Conservation (phyloP, 2,888 invertebrate species). For the Lasioglossum calceatum region DNA sequence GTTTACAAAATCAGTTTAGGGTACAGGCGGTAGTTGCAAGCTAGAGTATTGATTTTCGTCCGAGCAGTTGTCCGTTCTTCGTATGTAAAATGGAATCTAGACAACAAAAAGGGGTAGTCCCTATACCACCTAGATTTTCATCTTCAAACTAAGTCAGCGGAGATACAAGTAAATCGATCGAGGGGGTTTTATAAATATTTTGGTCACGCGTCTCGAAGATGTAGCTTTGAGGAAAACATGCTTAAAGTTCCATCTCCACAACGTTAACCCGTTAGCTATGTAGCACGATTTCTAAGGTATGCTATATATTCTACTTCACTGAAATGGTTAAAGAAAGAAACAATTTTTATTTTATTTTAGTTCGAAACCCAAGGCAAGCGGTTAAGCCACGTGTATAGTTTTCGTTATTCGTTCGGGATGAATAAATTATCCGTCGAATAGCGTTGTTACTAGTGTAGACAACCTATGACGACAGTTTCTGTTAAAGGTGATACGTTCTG, state of each 20-base stretch:
- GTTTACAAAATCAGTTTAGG: background rate
- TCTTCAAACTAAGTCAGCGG: background rate
- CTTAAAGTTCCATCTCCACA: background rate
- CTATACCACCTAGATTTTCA: background rate
- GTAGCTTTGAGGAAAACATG: background rate
- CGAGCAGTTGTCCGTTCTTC: background rate
- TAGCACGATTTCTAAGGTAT: background rate
- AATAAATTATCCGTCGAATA: background rate
- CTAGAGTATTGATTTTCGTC: background rate
- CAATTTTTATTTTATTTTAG: too few species aligned
- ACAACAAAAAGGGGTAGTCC: background rate
- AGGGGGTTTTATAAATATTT: background rate
- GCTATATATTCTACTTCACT: background rate
- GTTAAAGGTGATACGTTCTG: background rate
- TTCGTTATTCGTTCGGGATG: background rate
- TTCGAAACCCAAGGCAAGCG: too few species aligned
- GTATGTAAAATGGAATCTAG: background rate
- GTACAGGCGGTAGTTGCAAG: background rate
- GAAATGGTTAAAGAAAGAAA: too few species aligned
- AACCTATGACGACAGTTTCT: conserved; percentile 18
- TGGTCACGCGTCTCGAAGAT: background rate
- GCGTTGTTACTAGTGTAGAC: background rate
- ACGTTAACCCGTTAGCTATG: background rate
- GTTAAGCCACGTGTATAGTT: too few species aligned
- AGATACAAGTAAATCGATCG: background rate